Percentiles rank a stretch among this genome's conserved stretches.
Evolutionary conservation across 2,113 vertebrate genomes (phyloP).

Genomic region (Embiotoca jacksoni): DNA sequence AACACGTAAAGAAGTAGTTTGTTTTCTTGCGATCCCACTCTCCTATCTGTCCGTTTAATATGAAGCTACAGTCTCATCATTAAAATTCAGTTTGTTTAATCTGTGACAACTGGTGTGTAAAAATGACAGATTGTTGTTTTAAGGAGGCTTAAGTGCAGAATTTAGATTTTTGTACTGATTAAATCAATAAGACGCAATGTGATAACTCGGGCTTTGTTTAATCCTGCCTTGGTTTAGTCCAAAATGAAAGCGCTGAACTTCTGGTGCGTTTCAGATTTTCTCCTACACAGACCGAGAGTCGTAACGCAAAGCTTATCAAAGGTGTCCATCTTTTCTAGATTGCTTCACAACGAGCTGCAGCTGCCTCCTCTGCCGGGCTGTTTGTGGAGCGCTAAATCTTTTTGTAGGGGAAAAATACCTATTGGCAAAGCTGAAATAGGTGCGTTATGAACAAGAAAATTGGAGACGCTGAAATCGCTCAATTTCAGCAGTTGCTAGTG

Average conservation of each 20-base stretch:
- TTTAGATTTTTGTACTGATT: background rate
- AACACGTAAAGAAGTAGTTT: no score
- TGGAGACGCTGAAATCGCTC: conserved; percentile 11
- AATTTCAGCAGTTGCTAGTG: conserved; percentile 18
- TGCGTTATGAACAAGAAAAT: conserved; percentile 13
- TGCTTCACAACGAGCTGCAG: background rate
- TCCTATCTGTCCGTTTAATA: background rate
- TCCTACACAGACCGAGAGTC: background rate
- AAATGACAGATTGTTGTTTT: background rate
- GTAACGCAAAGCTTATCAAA: conserved; percentile 2
- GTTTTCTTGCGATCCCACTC: no score
- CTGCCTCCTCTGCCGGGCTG: background rate
- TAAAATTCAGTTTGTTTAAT: background rate
- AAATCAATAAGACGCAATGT: background rate
- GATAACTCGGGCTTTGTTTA: background rate
- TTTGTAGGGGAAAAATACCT: background rate
- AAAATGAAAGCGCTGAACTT: background rate
- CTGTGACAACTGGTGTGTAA: background rate
- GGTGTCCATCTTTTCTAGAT: conserved; percentile 6
- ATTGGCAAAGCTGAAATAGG: conserved; percentile 28
- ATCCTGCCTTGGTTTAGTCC: background rate
- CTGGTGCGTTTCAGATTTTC: background rate
- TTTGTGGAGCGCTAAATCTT: background rate
- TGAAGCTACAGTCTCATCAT: background rate
- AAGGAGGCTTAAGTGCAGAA: background rate